Conservation (phyloP, 2,888 invertebrate genomes). For the Neoascia interrupta region DNA sequence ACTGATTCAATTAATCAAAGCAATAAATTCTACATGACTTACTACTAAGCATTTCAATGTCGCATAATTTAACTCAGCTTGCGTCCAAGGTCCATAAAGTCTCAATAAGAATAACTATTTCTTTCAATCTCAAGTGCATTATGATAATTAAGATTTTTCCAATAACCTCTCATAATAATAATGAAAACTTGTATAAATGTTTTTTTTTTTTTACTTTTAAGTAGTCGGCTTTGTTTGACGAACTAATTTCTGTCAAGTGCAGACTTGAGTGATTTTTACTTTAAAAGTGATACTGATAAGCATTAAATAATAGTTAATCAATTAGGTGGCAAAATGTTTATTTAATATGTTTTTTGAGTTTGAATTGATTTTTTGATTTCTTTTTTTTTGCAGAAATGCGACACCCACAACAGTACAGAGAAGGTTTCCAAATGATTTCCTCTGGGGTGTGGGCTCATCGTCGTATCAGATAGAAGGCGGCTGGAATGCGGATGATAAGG, state of each 20-base stretch:
- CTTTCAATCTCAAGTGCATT: slow-evolving; percentile 15
- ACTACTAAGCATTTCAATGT: slow-evolving; percentile 47
- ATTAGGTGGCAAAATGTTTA: too few relatives aligned
- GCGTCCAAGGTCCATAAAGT: slow-evolving; percentile 21
- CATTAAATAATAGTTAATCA: too few relatives aligned
- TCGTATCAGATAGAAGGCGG: slow-evolving; percentile 79
- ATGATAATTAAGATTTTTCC: slow-evolving; percentile 35
- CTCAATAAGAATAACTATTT: slow-evolving; percentile 24
- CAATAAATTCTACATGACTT: slow-evolving; percentile 46
- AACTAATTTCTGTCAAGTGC: too few relatives aligned
- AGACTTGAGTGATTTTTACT: too few relatives aligned
- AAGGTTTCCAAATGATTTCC: slow-evolving; percentile 78
- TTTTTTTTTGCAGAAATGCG: slow-evolving; percentile 33
- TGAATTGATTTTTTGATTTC: not conserved
- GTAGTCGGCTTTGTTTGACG: too few relatives aligned
- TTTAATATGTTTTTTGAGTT: too few relatives aligned
- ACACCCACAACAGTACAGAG: slow-evolving; percentile 66
- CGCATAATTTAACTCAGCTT: slow-evolving; percentile 14
- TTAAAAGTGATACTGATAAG: too few relatives aligned
- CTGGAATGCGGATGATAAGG: slow-evolving; percentile 80
- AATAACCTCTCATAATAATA: not conserved
- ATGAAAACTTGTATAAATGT: slow-evolving; percentile 10
- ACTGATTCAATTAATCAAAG: slow-evolving; percentile 36
- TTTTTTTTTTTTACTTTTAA: too few relatives aligned
- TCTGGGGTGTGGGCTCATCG: slow-evolving; percentile 79